Evolutionary conservation across 2,888 invertebrate genomes (phyloP), one percentile per base, ranked within the genome.

Genomic region (Andrena dorsata): DNA sequence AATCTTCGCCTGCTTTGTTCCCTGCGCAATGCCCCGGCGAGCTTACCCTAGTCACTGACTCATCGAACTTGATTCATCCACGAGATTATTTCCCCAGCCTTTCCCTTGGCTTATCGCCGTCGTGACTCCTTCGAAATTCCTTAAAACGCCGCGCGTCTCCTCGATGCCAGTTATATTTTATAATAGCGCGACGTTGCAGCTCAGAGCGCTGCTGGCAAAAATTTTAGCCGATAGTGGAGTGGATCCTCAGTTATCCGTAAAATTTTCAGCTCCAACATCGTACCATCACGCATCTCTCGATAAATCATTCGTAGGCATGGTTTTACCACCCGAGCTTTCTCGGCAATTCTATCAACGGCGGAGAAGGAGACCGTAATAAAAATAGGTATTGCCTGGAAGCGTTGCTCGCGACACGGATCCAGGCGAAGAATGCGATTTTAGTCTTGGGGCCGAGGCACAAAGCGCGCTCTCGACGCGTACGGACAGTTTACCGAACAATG

Each of bases 401-500:
- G 35, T 53, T 76, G 49, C 61, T 61, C 49, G 4, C 7, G 16
- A 8, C 60, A 35, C 32, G 69, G 58, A 20, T 51, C 20, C 16
- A 30, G 53, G 66, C 26, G 66, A 65, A 60, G 74, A 73, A 61
- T 30, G 13, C 35, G 20, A 73, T 73, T 66, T 51, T 58, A 49
- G 49, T 65, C 6, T 10, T 2, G 13, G 23, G 20, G 10, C 4
- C 16, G 35, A 65, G 63, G 41, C 41, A 63, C 53, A 53, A 69
- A 28, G 41, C 35, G 6, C 20, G 20, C 20, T 20, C 51, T 16
- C 58, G 28, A 7, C 8, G 3, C n/a, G n/a, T n/a, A 47, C 13
- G 5, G n/a, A 41, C 41, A 8, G 28, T 77, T 77, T 60, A 64
- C 10, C 66, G 71, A 72, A 72, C 79, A 80, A 80, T 78, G 26